phyloP scores from a whole-genome alignment of 2,113 vertebrate species.

The Murina feae region DNA sequence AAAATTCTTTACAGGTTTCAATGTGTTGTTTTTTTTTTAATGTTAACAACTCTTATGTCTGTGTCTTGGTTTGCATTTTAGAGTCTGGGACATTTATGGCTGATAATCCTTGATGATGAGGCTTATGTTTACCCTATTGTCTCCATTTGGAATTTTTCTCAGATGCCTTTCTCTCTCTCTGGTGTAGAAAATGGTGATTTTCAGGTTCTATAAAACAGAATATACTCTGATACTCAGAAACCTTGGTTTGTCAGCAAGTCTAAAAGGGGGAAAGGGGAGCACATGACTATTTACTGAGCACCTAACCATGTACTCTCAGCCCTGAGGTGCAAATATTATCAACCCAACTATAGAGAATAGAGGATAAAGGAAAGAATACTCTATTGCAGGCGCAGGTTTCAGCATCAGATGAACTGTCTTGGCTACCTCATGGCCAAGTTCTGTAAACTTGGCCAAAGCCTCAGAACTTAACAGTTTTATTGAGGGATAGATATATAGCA shows the following conservation, averaged over 20 bases:
- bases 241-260: background rate
- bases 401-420: background rate
- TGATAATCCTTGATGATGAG: background rate
- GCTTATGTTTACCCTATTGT: background rate
- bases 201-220: background rate
- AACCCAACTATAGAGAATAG: background rate
- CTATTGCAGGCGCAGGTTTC: background rate
- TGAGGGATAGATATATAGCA: background rate
- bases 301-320: background rate
- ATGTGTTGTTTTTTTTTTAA: too few species aligned
- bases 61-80: background rate
- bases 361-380: background rate
- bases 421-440: background rate
- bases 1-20: too few species aligned
- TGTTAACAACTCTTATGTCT: background rate
- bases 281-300: background rate
- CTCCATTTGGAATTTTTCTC: background rate
- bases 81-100: background rate
- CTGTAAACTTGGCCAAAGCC: background rate
- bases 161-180: background rate
- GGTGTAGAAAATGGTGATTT: background rate
- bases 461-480: background rate
- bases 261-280: background rate
- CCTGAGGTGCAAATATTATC: background rate
- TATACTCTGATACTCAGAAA: background rate